Base-by-base conservation (phyloP, 2,797 vertebrate species). In the Typhlichthys eigenmanni region DNA sequence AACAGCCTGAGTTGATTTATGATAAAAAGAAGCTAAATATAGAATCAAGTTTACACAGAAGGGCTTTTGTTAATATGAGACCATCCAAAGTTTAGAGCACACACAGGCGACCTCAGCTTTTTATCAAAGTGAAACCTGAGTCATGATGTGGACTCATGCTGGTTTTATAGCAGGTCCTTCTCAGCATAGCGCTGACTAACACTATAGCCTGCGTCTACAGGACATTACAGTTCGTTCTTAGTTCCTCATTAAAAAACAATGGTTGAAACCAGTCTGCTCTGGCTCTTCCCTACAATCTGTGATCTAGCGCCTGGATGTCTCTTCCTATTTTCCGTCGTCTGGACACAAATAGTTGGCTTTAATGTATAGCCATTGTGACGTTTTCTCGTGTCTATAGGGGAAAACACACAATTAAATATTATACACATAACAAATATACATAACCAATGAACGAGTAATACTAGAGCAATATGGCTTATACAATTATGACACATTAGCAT, bases 251-350 rank as follows among this genome's bases (percentile, higher is more conserved):
- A n/a, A 61, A 74, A 71, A 53, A 43, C 43, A 19, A 62, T 7
- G 47, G 81, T 72, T 66, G 66, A 64, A 91, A 91, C 89, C 81
- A 61, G 91, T 91, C 82, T 83, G 66, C 54, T 1, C 90, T 83
- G 86, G 91, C 81, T 86, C 73, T 58, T 59, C 45, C 0, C 57
- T 71, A 68, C 68, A 62, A 74, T 77, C 72, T 74, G 64, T 67
- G 32, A 73, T 62, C 54, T 50, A 53, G 13, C 14, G 13, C 62
- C 34, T 65, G 59, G 64, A 46, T 4, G 0, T 34, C 47, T 55
- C 16, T 0, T 59, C 59, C 58, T 24, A 9, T 53, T 48, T 24
- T 14, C 55, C 43, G 66, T 48, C 59, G 16, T 19, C 4, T 19
- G 3, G 6, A 51, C 49, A 13, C 13, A 13, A n/a, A n/a, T 3